Conservation (phyloP, 2,113 vertebrate genomes). For the Tupaia tana region DNA sequence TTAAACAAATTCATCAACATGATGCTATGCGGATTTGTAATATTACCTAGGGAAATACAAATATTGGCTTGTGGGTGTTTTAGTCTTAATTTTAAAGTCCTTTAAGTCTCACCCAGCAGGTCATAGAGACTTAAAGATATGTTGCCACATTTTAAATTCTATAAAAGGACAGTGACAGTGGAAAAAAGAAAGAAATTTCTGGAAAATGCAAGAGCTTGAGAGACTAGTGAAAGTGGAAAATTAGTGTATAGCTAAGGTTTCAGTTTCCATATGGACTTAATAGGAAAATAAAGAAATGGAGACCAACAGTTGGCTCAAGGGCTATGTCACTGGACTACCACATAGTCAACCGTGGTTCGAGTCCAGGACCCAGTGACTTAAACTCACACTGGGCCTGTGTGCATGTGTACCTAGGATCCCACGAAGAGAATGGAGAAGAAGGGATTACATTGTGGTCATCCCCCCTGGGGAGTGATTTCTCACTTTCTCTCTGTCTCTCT, state of each 20-base stretch:
- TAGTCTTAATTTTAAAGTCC: neutral
- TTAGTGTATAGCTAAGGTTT: neutral
- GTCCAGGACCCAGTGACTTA: no score
- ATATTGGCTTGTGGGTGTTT: neutral
- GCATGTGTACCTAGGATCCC: no score
- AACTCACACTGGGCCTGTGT: no score
- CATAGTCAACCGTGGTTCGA: no score
- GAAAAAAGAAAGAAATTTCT: neutral
- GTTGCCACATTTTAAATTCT: neutral
- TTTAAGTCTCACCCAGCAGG: neutral
- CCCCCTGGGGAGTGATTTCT: no score
- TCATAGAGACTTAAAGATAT: neutral
- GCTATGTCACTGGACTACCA: no score
- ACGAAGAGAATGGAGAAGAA: no score
- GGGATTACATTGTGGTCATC: no score
- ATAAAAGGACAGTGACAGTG: neutral
- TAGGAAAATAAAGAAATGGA: neutral
- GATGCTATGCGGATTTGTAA: neutral
- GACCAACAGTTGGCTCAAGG: no score
- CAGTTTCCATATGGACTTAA: neutral
- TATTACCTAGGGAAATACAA: neutral
- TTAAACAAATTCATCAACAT: neutral
- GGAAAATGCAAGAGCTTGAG: neutral
- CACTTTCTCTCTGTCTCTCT: no score
- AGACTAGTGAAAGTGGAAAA: neutral